These are phyloP conservation scores for Lasioglossum lativentre DNA, from an alignment of 2,888 invertebrate species.

Conservation along the genomic window DNA sequence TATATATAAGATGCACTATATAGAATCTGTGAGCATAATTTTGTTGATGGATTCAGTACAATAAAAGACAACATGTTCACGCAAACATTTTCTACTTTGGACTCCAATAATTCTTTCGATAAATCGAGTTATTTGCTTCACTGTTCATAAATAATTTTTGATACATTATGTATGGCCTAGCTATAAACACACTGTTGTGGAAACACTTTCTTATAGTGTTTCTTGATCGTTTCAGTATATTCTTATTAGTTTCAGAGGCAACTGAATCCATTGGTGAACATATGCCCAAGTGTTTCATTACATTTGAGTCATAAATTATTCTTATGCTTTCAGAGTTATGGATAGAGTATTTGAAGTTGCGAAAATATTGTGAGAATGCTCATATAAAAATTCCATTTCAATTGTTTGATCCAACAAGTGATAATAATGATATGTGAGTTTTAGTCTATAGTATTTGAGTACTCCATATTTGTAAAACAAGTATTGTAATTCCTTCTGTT, in stretches of 20 bases:
- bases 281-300: background rate
- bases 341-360: slow-evolving; percentile 62
- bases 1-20: background rate
- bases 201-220: background rate
- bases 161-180: background rate
- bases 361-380: slow-evolving; percentile 40
- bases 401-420: slow-evolving; percentile 19
- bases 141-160: background rate
- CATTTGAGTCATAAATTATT: background rate
- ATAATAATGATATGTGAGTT: slow-evolving; percentile 42
- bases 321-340: slow-evolving; percentile 69
- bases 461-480: background rate
- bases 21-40: background rate
- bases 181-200: background rate
- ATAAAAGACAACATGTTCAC: background rate
- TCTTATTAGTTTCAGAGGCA: background rate
- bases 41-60: background rate
- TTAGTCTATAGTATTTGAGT: background rate
- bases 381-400: slow-evolving; percentile 26
- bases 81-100: background rate
- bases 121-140: background rate
- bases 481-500: background rate
- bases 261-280: background rate
- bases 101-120: background rate
- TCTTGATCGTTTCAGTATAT: background rate